Evolutionary conservation across 2,797 vertebrate species (phyloP).

Genomic region (Mallotus villosus): DNA sequence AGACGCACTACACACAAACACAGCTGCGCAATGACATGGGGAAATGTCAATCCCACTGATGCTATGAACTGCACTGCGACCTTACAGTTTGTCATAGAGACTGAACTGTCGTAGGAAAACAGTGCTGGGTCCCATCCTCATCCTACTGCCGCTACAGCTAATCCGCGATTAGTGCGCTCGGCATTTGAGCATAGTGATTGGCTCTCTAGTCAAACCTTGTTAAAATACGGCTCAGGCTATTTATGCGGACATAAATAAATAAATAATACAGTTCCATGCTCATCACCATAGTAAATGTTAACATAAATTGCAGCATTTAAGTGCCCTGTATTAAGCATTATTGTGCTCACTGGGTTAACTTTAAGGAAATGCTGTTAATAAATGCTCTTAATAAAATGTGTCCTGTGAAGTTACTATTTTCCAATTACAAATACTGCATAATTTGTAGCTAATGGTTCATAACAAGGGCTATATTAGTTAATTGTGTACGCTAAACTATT

Average conservation of each 20-base stretch:
- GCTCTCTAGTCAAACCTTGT: slow-evolving; percentile 54
- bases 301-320: too few relatives aligned
- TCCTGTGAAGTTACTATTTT: too few relatives aligned
- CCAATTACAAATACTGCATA: too few relatives aligned
- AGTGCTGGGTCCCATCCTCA: slow-evolving; percentile 37
- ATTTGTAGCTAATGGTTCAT: too few relatives aligned
- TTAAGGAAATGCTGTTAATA: too few relatives aligned
- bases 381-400: too few relatives aligned
- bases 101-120: slow-evolving; percentile 53
- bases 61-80: slow-evolving; percentile 26
- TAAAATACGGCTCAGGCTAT: not conserved
- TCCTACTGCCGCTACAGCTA: slow-evolving; percentile 56
- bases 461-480: too few relatives aligned
- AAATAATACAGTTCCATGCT: not conserved
- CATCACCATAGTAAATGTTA: too few relatives aligned
- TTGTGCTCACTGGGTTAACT: too few relatives aligned
- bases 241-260: not conserved
- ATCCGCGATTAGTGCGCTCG: slow-evolving; percentile 64
- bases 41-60: slow-evolving; percentile 5
- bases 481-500: too few relatives aligned
- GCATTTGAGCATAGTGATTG: slow-evolving; percentile 61
- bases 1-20: slow-evolving; percentile 9
- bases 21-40: slow-evolving; percentile 34
- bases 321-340: too few relatives aligned
- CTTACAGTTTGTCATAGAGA: slow-evolving; percentile 25